These are phyloP conservation scores for Trichosurus vulpecula DNA, from an alignment of 2,797 vertebrate genomes.

Conservation along the genomic window DNA sequence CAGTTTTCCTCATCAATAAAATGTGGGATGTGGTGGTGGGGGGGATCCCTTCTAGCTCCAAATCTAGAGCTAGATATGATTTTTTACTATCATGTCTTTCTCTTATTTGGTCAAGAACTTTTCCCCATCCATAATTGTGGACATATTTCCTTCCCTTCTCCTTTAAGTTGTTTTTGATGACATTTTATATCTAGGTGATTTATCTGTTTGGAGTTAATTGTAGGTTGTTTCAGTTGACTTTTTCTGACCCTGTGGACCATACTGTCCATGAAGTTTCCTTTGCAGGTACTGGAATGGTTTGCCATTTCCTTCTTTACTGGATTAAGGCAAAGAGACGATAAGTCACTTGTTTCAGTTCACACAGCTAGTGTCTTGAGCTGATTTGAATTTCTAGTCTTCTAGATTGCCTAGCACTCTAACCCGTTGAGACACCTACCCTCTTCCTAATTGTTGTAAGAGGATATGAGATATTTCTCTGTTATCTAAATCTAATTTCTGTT, in stretches of 20 bases:
- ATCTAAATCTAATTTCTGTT: no score
- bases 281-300: background rate
- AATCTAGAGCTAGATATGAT: no score
- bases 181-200: background rate
- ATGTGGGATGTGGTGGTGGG: no score
- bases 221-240: background rate
- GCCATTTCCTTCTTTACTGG: no score
- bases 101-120: no score
- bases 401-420: background rate
- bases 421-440: no score
- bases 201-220: background rate
- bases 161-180: background rate
- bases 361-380: background rate
- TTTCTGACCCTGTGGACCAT: background rate
- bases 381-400: background rate
- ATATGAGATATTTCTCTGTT: no score
- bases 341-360: background rate
- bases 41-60: no score
- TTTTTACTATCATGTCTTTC: no score
- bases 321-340: background rate
- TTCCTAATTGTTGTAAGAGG: no score
- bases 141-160: background rate
- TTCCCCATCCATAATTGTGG: no score
- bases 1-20: no score
- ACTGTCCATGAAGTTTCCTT: background rate